phyloP scores from a whole-genome alignment of 2,113 vertebrate species.

The Diadophis punctatus region DNA sequence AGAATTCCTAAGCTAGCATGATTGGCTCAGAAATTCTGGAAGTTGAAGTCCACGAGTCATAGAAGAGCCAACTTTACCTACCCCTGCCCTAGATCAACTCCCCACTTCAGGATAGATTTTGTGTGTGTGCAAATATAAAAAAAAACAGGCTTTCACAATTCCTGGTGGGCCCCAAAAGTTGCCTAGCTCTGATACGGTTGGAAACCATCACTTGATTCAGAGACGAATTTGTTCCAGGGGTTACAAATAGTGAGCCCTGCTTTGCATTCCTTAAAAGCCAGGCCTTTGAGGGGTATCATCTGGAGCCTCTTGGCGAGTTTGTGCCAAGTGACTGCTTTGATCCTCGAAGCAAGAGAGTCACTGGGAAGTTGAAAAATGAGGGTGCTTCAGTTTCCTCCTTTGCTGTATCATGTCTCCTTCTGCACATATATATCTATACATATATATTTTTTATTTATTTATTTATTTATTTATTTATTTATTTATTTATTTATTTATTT shows the following conservation, averaged over 20 bases:
- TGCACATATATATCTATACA: neutral
- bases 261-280: no score
- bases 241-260: neutral
- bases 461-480: no score
- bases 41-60: no score
- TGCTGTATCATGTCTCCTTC: conserved; percentile 36
- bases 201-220: neutral
- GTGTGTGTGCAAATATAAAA: neutral
- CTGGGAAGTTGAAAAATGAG: neutral
- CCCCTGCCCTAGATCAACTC: neutral
- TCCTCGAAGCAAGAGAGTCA: neutral
- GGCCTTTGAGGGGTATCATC: neutral
- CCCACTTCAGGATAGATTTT: neutral
- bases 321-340: neutral
- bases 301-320: neutral
- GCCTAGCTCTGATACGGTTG: neutral
- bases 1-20: no score
- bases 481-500: no score
- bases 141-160: neutral
- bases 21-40: no score
- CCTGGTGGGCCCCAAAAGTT: neutral
- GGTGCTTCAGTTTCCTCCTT: neutral
- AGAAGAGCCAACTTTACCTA: no score
- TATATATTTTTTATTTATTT: no score
- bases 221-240: neutral